These are phyloP conservation scores for Falco berigora DNA, from an alignment of 2,797 vertebrate species.

Conservation along the genomic window DNA sequence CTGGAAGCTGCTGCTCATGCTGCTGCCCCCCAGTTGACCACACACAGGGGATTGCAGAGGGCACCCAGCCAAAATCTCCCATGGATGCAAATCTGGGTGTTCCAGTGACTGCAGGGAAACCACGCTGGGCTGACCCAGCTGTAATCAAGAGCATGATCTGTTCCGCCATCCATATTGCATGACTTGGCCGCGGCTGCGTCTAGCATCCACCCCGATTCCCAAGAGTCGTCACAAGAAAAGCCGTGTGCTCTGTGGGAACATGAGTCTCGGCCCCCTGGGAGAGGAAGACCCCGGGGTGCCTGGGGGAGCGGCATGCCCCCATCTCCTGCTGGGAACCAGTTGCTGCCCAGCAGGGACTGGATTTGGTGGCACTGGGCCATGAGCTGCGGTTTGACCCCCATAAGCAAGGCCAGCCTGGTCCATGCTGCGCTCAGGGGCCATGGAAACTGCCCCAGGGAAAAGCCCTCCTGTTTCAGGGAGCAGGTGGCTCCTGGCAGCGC, in stretches of 20 bases:
- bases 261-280: not conserved
- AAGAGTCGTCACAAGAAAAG: not conserved
- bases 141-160: not conserved
- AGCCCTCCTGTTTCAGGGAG: not conserved
- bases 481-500: slow-evolving; percentile 3
- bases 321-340: not conserved
- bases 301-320: fast-evolving
- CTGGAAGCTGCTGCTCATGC: not conserved
- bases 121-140: not conserved
- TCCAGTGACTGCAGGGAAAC: not conserved
- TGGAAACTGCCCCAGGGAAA: not conserved
- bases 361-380: not conserved
- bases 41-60: fast-evolving
- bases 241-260: not conserved
- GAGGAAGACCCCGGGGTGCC: not conserved
- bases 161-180: slow-evolving; percentile 50
- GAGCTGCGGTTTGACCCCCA: fast-evolving
- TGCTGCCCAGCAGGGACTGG: not conserved
- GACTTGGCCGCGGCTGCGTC: fast-evolving
- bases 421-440: not conserved
- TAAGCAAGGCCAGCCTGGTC: not conserved
- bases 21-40: fast-evolving
- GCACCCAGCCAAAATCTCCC: not conserved
- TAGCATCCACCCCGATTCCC: not conserved
- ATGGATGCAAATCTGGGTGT: not conserved